Base-by-base conservation (phyloP, 1,140 invertebrate species). In the Catajapyx aquilonaris region DNA sequence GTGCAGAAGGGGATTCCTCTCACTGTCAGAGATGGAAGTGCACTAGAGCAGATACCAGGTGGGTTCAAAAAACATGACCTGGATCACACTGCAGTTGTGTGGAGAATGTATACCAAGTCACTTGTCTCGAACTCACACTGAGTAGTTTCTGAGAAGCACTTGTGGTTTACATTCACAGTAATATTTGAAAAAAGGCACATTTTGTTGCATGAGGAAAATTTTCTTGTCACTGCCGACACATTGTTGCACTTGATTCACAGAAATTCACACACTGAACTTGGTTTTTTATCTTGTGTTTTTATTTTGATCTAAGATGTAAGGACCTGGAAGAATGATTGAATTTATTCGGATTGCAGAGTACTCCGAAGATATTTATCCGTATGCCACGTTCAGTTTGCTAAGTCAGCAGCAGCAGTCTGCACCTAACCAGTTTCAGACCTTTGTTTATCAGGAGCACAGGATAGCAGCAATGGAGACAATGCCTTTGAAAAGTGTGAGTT, bases 301-400 rank as follows among this genome's bases (percentile, higher is more conserved):
- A n/a, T n/a, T n/a, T n/a, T n/a, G n/a, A n/a, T n/a, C n/a, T n/a
- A n/a, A n/a, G n/a, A n/a, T n/a, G n/a, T n/a, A n/a, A n/a, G n/a
- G n/a, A n/a, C n/a, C n/a, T n/a, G n/a, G n/a, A n/a, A n/a, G n/a
- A n/a, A n/a, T n/a, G n/a, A n/a, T n/a, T 37, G 23, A 22, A 9
- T 20, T 37, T 22, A 11, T 36, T 21, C 11, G 9, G 16, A 5
- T 37, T 44, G 20, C 39, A 55, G 53, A 55, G 46, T 54, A 51
- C 34, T 50, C 48, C 4, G 54, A 56, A 37, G 54, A 54, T 30
- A 52, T 56, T 39, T 52, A 53, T 41, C 54, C 54, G 3, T 56
- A 56, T 42, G 54, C 54, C 5, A 56, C 54, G n/a, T 56, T 56
- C 39, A 49, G 55, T 35, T 41, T 55, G 13, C 35, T 36, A 22